Conservation (phyloP, 2,888 invertebrate genomes). For the Didymodactylos carnosus region DNA sequence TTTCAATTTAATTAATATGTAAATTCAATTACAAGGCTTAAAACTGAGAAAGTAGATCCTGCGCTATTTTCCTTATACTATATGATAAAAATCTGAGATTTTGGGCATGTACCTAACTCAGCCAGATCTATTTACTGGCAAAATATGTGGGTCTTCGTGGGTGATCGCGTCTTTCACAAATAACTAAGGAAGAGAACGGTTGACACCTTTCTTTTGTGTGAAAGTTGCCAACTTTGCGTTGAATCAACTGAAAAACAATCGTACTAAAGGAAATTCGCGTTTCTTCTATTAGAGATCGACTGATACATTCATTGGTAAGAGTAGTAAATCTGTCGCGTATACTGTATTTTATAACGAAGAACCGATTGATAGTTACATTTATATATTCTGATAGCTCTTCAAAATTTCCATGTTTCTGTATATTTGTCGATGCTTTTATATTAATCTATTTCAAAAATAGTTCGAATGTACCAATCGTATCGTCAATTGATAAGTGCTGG, state of each 20-base stretch:
- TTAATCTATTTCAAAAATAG: not conserved
- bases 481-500: not conserved
- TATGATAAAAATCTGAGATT: not conserved
- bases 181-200: not conserved
- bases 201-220: not conserved
- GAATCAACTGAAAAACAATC: not conserved
- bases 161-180: not conserved
- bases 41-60: not conserved
- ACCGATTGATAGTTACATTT: not conserved
- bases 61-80: not conserved
- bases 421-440: not conserved
- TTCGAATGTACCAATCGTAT: not conserved
- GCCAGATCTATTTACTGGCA: not conserved
- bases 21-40: not conserved
- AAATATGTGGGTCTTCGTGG: not conserved
- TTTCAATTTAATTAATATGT: not conserved
- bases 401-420: not conserved
- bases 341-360: not conserved
- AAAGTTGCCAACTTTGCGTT: not conserved
- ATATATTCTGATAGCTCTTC: not conserved
- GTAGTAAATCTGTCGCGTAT: not conserved
- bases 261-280: not conserved
- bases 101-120: not conserved
- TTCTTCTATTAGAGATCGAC: not conserved
- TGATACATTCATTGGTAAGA: not conserved